These are phyloP conservation scores for Enteromius treurensis DNA, from an alignment of 2,797 vertebrate species.

Conservation along the genomic window DNA sequence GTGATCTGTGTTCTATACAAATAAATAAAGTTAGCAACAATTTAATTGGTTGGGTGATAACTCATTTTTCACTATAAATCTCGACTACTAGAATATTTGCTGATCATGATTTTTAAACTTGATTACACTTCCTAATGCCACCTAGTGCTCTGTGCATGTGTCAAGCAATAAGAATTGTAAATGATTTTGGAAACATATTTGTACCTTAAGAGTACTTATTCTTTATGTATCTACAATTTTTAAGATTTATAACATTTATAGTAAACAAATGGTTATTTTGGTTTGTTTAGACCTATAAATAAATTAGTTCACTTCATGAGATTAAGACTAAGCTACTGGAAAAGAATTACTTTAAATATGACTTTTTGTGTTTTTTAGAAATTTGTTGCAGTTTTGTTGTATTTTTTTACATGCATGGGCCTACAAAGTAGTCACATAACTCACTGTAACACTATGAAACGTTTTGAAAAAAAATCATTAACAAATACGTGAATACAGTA, in stretches of 20 bases:
- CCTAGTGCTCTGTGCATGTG: neutral
- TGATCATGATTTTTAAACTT: neutral
- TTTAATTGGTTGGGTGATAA: neutral
- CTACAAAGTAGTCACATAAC: neutral
- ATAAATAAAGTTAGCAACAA: neutral
- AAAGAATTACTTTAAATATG: neutral
- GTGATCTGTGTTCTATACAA: neutral
- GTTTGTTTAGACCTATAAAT: neutral
- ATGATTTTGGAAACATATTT: neutral
- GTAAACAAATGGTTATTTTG: neutral
- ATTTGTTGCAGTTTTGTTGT: neutral
- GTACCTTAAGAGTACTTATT: neutral
- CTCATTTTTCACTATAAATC: neutral
- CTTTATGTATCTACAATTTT: neutral
- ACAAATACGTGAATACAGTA: neutral
- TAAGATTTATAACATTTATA: neutral
- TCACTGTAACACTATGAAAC: neutral
- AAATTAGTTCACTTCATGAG: neutral
- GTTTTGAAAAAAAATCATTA: neutral
- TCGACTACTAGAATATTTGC: neutral
- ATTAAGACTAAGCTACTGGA: neutral
- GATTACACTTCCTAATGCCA: neutral
- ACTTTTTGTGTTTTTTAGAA: neutral
- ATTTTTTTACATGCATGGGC: neutral
- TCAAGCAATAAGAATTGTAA: neutral